These are phyloP conservation scores for Iselma pallidipennis DNA, from an alignment of 2,888 invertebrate genomes.

Conservation along the genomic window DNA sequence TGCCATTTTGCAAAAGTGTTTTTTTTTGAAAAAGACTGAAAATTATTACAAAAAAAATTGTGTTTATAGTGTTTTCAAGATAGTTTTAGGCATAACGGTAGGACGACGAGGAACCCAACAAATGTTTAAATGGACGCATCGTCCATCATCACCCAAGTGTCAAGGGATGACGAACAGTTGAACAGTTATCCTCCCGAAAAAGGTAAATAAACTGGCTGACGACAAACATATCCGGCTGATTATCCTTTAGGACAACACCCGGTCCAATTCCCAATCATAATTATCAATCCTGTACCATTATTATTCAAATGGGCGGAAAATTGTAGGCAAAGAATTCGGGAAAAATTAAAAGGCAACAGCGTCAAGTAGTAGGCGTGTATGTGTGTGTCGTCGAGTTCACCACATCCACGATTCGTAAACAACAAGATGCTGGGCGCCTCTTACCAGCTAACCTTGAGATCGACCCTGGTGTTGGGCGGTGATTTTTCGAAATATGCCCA, in stretches of 20 bases:
- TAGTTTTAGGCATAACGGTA: conserved; percentile 10
- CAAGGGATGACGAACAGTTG: conserved; percentile 95
- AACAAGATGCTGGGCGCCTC: conserved; percentile 42
- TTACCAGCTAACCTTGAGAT: conserved; percentile 49
- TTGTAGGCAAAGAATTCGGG: neutral
- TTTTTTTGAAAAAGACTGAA: conserved; percentile 31
- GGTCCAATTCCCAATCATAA: neutral
- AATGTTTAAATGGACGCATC: conserved; percentile 95
- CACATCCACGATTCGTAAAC: conserved; percentile 34
- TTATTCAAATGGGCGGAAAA: neutral
- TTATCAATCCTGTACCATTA: neutral
- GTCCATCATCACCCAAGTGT: conserved; percentile 98
- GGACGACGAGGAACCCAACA: conserved; percentile 47
- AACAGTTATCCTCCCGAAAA: conserved; percentile 90
- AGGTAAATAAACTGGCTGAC: conserved; percentile 68
- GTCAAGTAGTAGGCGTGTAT: conserved; percentile 49
- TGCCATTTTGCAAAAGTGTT: conserved; percentile 53
- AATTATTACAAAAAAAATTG: conserved; percentile 27
- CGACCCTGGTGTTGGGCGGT: conserved; percentile 42
- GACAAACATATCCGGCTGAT: conserved; percentile 30
- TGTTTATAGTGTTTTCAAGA: conserved; percentile 33
- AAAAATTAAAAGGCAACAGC: conserved; percentile 9
- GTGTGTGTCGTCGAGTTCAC: conserved; percentile 20
- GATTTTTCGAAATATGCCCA: conserved; percentile 34
- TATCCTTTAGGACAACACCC: neutral